Conservation (phyloP, 2,797 vertebrate species). For the Gila robusta region DNA sequence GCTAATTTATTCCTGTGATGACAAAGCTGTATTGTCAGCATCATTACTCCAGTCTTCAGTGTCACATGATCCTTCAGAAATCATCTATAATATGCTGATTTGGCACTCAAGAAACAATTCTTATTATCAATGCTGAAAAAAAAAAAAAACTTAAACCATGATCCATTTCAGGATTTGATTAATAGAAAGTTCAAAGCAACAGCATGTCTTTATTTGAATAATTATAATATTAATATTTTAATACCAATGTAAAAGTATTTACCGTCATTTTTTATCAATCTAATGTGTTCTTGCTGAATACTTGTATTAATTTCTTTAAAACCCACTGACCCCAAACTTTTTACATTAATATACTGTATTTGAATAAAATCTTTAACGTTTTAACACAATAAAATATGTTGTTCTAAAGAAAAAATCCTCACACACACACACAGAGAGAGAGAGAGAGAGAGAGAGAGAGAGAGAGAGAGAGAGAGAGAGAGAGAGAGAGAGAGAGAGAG, state of each 20-base stretch:
- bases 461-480: no score
- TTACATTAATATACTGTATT: neutral
- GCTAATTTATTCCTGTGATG: neutral
- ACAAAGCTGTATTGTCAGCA: neutral
- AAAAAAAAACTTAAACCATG: neutral
- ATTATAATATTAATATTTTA: neutral
- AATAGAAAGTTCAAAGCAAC: neutral
- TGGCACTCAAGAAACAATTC: neutral
- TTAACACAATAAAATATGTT: neutral
- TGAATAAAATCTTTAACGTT: neutral
- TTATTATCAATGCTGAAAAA: neutral
- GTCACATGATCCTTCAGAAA: neutral
- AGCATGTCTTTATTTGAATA: neutral
- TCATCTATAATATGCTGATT: neutral
- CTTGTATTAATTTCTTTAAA: neutral
- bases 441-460: no score
- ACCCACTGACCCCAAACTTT: neutral
- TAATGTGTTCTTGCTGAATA: neutral
- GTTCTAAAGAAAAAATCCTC: no score
- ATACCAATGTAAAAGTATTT: neutral
- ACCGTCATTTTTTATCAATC: no score
- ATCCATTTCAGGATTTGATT: neutral
- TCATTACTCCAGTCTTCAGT: neutral
- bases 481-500: no score
- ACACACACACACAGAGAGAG: no score